Percentiles rank a stretch among this genome's conserved stretches.
Evolutionary conservation across 2,797 vertebrate species (phyloP).

Genomic region (Sitta carolinensis): DNA sequence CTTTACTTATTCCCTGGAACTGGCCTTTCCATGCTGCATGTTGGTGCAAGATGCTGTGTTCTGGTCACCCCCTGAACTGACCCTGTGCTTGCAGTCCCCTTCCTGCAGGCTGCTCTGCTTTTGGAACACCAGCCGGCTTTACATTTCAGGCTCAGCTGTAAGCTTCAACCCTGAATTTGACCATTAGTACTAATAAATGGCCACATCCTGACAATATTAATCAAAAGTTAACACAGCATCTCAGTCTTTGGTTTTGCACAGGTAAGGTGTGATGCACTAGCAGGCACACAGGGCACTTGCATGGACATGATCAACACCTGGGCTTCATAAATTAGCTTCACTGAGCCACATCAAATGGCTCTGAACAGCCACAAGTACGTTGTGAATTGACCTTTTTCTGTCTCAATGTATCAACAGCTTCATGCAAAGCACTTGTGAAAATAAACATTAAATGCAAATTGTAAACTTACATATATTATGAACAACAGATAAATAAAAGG

Average conservation of each 20-base stretch:
- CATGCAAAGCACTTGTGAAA: background rate
- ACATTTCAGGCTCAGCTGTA: background rate
- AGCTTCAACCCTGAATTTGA: background rate
- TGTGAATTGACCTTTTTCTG: background rate
- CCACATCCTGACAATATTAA: background rate
- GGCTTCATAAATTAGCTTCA: background rate
- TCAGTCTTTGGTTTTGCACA: background rate
- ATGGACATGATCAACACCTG: fast-evolving
- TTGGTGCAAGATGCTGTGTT: background rate
- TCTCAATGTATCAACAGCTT: background rate
- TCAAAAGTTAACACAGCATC: background rate
- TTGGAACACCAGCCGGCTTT: background rate
- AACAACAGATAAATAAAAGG: background rate
- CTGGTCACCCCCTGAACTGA: background rate
- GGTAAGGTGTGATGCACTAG: fast-evolving
- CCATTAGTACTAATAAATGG: background rate
- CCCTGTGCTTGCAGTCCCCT: background rate
- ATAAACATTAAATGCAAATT: background rate
- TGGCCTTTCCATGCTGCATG: background rate
- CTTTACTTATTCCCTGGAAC: background rate
- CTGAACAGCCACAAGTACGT: background rate
- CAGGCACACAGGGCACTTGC: background rate
- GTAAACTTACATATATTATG: background rate
- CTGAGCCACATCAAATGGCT: background rate
- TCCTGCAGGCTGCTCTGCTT: background rate